Percentiles rank a stretch among this genome's conserved stretches.
phyloP scores from a whole-genome alignment of 2,113 vertebrate genomes.

The Spheniscus mendiculus region DNA sequence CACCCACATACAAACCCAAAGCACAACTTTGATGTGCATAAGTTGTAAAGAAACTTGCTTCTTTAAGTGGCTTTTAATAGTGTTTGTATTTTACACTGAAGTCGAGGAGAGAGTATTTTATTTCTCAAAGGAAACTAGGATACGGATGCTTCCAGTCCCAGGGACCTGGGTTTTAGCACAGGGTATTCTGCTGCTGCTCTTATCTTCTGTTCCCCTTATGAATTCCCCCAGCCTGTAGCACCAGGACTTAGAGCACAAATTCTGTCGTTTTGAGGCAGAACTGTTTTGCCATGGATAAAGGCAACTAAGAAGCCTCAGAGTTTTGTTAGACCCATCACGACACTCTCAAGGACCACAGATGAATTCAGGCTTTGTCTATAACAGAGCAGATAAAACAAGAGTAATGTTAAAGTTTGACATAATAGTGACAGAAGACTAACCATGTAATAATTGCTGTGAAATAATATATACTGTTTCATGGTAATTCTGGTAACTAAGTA shows the following conservation, averaged over 20 bases:
- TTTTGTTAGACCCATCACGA: not conserved
- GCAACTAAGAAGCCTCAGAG: not conserved
- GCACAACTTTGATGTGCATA: not conserved
- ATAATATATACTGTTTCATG: not conserved
- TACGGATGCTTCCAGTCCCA: not conserved
- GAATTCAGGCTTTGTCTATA: not conserved
- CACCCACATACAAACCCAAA: not conserved
- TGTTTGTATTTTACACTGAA: not conserved
- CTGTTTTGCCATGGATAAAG: not conserved
- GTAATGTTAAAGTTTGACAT: not conserved
- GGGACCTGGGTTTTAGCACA: not conserved
- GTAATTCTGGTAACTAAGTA: not conserved
- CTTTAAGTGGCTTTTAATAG: not conserved
- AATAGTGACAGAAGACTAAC: not conserved
- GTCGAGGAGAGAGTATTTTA: not conserved
- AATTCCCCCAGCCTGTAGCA: not conserved
- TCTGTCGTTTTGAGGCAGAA: not conserved
- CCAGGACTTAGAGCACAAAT: not conserved
- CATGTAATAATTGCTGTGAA: not conserved
- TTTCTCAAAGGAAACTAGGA: not conserved
- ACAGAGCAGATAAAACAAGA: not conserved
- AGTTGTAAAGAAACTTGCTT: not conserved
- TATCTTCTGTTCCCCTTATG: not conserved
- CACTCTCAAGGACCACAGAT: not conserved
- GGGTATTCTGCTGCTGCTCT: not conserved